These are phyloP conservation scores for Florisuga fusca DNA, from an alignment of 2,797 vertebrate genomes.

Conservation along the genomic window DNA sequence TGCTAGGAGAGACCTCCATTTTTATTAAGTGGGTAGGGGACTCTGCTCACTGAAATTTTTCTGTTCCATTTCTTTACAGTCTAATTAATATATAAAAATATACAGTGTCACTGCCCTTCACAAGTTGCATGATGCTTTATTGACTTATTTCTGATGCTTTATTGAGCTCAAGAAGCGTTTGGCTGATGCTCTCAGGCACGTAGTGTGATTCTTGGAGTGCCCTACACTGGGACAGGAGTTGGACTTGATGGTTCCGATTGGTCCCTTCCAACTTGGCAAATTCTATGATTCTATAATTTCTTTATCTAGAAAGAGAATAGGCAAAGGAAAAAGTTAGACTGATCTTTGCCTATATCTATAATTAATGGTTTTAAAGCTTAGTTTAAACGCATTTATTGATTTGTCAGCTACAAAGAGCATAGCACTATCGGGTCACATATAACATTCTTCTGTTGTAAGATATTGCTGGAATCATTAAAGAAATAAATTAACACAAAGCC, in stretches of 20 bases:
- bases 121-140: neutral
- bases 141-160: no score
- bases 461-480: neutral
- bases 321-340: neutral
- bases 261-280: no score
- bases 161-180: no score
- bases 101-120: neutral
- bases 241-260: no score
- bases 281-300: neutral
- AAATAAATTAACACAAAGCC: slow-evolving; percentile 3
- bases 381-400: neutral
- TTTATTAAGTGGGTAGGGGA: neutral
- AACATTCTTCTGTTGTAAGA: neutral
- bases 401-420: neutral
- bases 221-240: no score
- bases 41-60: neutral
- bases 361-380: neutral
- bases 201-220: no score
- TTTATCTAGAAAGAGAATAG: neutral
- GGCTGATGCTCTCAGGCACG: no score
- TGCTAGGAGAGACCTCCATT: neutral
- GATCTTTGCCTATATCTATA: neutral
- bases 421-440: neutral
- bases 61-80: neutral
- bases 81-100: neutral